Percentiles rank a stretch among this genome's conserved stretches.
phyloP scores from a whole-genome alignment of 2,113 vertebrate species.

The Apistogramma diplotaenia region DNA sequence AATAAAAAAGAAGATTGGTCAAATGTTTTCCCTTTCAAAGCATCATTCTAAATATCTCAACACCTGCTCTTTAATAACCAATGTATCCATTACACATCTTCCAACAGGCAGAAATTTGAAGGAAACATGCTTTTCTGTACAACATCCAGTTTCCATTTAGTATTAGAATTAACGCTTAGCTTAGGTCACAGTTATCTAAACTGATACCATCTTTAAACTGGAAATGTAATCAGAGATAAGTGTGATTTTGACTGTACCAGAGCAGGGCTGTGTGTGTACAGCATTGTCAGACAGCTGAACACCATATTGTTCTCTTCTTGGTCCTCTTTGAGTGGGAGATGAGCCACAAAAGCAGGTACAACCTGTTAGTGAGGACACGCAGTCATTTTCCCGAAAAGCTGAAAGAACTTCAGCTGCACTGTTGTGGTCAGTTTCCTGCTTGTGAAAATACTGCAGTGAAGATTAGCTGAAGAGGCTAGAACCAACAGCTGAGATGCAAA shows the following conservation, averaged over 20 bases:
- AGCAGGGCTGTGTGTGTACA: conserved; percentile 75
- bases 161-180: neutral
- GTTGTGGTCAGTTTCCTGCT: neutral
- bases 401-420: neutral
- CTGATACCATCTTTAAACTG: neutral
- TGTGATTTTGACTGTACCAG: conserved; percentile 46
- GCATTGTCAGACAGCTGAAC: conserved; percentile 80
- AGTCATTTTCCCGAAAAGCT: neutral
- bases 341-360: conserved; percentile 78
- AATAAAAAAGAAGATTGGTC: neutral
- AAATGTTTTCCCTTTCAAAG: neutral
- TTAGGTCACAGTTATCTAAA: neutral
- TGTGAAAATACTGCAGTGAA: neutral
- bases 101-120: neutral
- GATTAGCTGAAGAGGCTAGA: neutral
- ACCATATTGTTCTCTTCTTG: conserved; percentile 86
- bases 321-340: conserved; percentile 85
- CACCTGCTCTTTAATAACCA: neutral
- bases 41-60: neutral
- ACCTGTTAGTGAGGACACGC: conserved; percentile 73
- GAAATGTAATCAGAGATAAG: neutral
- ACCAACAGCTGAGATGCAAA: neutral
- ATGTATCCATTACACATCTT: no score
- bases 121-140: neutral
- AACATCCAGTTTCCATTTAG: neutral